Evolutionary conservation across 2,888 invertebrate species (phyloP), one percentile per base, ranked within the genome.

Genomic region (Chaitophorus viminalis): DNA sequence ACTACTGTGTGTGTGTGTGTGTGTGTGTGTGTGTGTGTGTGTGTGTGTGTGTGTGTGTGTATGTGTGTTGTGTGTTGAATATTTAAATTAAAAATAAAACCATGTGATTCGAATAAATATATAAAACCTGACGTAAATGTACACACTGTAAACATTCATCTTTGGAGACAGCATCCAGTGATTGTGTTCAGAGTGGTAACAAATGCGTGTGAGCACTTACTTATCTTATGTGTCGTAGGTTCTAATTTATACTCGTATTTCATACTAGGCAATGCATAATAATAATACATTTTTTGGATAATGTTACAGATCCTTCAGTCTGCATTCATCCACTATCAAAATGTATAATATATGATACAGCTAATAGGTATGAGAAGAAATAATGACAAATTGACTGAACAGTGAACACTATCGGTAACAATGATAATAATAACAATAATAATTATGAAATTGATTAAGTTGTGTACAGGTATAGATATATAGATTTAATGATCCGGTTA

Each of bases 21-120:
- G n/a, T n/a, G n/a, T n/a, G n/a, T n/a, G n/a, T n/a, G n/a, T n/a
- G n/a, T n/a, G n/a, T n/a, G n/a, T n/a, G n/a, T n/a, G n/a, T n/a
- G n/a, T n/a, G n/a, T n/a, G n/a, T n/a, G n/a, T n/a, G n/a, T n/a
- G n/a, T n/a, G n/a, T n/a, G n/a, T n/a, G n/a, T n/a, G n/a, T n/a
- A n/a, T n/a, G n/a, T n/a, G n/a, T n/a, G 11, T 1, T 46, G 46
- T 46, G 46, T 8, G 8, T 0, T 1, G 46, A 76, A 29, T 17
- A 76, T 46, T 76, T 52, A 14, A 46, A 46, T 76, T 46, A 29
- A 14, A 46, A 46, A 52, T 46, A 29, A 29, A 3, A 46, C n/a
- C 52, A 46, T 52, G 25, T 54, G 5, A 81, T 68, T 70, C 46
- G 46, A 70, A 82, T 17, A 82, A 2, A 82, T 70, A 52, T 70